Evolutionary conservation across 2,888 invertebrate genomes (phyloP).

Genomic region (Lagria hirta): DNA sequence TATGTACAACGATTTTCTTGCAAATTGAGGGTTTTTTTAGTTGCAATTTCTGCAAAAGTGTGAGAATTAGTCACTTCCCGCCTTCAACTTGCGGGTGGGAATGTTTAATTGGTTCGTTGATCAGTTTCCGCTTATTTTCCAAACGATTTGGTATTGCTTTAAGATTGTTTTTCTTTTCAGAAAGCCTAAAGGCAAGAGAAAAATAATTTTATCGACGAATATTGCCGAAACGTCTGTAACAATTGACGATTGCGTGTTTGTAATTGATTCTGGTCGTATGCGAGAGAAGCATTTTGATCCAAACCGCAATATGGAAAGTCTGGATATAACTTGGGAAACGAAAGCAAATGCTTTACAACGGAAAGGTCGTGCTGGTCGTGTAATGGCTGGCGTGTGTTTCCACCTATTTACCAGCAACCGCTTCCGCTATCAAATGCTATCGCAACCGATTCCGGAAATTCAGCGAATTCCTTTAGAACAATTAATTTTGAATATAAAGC

Average conservation of each 20-base stretch:
- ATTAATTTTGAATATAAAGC: constrained; percentile 72
- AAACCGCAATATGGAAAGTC: constrained; percentile 82
- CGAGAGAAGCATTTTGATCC: constrained; percentile 84
- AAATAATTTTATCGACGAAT: constrained; percentile 88
- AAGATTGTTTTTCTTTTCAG: constrained; percentile 54
- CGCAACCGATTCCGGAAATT: constrained; percentile 86
- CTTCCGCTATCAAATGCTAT: constrained; percentile 64
- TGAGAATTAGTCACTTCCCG: not conserved
- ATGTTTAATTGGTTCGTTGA: constrained; percentile 1
- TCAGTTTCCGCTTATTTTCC: too few species aligned
- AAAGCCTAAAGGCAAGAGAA: constrained; percentile 73
- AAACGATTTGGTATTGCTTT: too few species aligned
- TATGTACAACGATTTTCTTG: too few species aligned
- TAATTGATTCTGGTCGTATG: constrained; percentile 90
- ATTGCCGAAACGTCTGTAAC: constrained; percentile 96
- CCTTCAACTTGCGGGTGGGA: not conserved
- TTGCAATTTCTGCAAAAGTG: not conserved
- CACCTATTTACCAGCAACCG: constrained; percentile 82
- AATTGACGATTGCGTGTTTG: constrained; percentile 94
- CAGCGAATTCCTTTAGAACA: constrained; percentile 87
- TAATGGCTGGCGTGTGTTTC: constrained; percentile 83
- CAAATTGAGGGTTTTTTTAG: too few species aligned
- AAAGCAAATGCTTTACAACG: constrained; percentile 88
- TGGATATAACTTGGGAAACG: constrained; percentile 89
- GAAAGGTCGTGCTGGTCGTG: constrained; percentile 87